phyloP scores from a whole-genome alignment of 2,113 vertebrate genomes.

The Takifugu bimaculatus region DNA sequence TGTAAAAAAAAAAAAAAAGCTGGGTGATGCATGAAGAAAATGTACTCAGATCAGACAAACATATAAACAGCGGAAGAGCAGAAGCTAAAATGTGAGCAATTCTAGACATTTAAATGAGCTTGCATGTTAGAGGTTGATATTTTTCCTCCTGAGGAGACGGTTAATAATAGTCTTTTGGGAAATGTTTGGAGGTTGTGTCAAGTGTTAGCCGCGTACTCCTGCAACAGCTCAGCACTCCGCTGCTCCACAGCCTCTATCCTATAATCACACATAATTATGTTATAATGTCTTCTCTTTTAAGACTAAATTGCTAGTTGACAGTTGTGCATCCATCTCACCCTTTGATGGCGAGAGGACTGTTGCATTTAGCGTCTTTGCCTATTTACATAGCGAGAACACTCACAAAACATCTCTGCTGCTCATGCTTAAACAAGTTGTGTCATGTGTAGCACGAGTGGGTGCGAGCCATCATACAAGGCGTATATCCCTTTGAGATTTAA shows the following conservation, averaged over 20 bases:
- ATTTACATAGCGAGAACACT: slow-evolving; percentile 9
- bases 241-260: background rate
- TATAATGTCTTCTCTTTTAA: slow-evolving; percentile 29
- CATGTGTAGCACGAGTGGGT: no score
- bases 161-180: slow-evolving; percentile 30
- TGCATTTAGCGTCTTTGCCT: slow-evolving; percentile 4
- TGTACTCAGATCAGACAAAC: no score
- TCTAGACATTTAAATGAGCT: background rate
- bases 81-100: no score
- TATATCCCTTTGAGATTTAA: no score
- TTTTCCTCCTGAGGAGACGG: slow-evolving; percentile 2
- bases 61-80: no score
- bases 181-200: slow-evolving; percentile 14
- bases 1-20: no score
- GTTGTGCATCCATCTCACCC: slow-evolving; percentile 12
- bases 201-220: slow-evolving; percentile 16
- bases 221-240: slow-evolving; percentile 1
- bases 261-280: slow-evolving; percentile 41
- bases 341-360: slow-evolving; percentile 3
- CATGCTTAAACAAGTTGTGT: no score
- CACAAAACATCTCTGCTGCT: background rate
- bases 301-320: slow-evolving; percentile 28
- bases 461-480: no score
- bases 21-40: no score
- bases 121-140: background rate